These are phyloP conservation scores for Euglossa dilemma DNA, from an alignment of 1,140 invertebrate species.

Conservation along the genomic window DNA sequence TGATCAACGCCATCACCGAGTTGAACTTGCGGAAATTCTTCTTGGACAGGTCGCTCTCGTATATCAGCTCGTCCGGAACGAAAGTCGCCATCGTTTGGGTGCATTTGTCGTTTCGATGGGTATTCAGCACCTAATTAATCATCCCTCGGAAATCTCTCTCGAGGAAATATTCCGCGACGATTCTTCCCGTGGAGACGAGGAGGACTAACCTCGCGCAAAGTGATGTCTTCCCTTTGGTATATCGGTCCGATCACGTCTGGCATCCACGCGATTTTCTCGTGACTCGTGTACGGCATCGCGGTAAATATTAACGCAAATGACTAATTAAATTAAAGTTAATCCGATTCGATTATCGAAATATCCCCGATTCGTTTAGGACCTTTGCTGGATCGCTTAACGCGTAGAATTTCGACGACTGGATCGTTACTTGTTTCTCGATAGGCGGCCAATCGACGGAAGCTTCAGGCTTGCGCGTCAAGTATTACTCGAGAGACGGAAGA, in stretches of 20 bases:
- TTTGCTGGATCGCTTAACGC: neutral
- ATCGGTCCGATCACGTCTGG: conserved; percentile 69
- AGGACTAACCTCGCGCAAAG: conserved; percentile 65
- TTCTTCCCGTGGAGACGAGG: neutral
- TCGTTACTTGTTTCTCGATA: neutral
- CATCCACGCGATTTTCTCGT: conserved; percentile 15
- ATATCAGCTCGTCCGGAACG: conserved; percentile 68
- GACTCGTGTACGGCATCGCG: neutral
- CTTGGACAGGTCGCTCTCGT: conserved; percentile 38
- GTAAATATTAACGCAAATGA: too few relatives aligned
- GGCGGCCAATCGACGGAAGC: neutral
- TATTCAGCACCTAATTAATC: conserved; percentile 47
- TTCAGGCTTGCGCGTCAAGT: too few relatives aligned
- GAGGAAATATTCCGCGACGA: too few relatives aligned
- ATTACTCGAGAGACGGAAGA: neutral
- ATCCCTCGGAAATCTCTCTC: neutral
- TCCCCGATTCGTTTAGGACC: neutral
- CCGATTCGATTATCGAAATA: neutral
- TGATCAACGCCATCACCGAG: conserved; percentile 54
- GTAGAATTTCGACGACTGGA: neutral
- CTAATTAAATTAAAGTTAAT: neutral
- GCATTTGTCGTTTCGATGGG: conserved; percentile 32
- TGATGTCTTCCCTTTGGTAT: conserved; percentile 47
- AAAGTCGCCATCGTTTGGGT: conserved; percentile 64
- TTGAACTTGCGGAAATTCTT: conserved; percentile 47